Base-by-base conservation (phyloP, 2,113 vertebrate genomes). In the Elanoides forficatus region DNA sequence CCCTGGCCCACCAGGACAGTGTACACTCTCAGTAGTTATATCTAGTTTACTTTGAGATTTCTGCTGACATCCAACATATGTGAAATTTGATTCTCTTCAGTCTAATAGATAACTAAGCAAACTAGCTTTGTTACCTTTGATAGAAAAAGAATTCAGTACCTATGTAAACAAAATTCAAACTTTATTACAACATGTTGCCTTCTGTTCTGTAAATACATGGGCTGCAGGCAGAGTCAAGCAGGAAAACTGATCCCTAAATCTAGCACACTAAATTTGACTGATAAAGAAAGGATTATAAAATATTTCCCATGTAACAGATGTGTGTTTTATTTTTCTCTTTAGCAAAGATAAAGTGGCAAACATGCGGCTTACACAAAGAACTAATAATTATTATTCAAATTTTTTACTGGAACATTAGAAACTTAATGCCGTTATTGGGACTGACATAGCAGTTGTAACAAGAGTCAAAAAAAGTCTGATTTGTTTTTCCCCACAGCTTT, bases 101-200 rank as follows among this genome's bases (percentile, higher is more conserved):
- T 42, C 23, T 27, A 70, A 66, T 13, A 36, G 11, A 53, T 27
- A 82, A 50, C 36, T 47, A 82, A 72, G 5, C 3, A 63, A 80
- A 71, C 0, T 45, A 90, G 19, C 80, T 71, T 40, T 88, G 2
- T 59, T 70, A 32, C 1, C 3, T 60, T 65, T 73, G 22, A 58
- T 20, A 53, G 52, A 53, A 53, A 53, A 53, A 53, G 26, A 29
- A 53, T 53, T 53, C 26, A 29, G 52, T 53, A 53, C 52, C 25
- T 53, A 16, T 16, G 52, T 53, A 29, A 53, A 29, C 15, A 53
- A 29, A 53, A 27, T 29, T 29, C 52, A 29, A 16, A 29, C 52
- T 63, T 88, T 53, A 63, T 74, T 90, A 50, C 0, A 0, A 45
- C 0, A 0, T 58, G 5, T 8, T 74, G 14, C 2, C 8, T 74